Conservation (phyloP, 2,888 invertebrate genomes). For the Hymenopus coronatus region DNA sequence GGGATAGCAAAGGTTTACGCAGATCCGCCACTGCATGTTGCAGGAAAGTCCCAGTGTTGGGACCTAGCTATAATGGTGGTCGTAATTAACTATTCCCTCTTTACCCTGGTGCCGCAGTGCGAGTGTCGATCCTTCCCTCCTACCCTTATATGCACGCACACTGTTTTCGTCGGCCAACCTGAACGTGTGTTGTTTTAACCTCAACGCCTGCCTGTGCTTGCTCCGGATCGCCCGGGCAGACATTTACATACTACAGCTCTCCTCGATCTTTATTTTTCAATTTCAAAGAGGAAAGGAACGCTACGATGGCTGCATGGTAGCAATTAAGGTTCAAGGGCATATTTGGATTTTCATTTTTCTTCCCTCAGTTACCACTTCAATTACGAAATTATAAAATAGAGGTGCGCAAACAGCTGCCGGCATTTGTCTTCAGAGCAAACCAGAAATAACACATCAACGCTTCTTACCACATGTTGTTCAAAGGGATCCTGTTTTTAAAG, state of each 20-base stretch:
- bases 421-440: too few species aligned
- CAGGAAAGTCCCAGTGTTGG: background rate
- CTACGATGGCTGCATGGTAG: background rate
- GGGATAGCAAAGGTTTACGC: too few species aligned
- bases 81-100: slow-evolving; percentile 12
- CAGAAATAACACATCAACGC: too few species aligned
- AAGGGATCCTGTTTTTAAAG: too few species aligned
- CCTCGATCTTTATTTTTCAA: background rate
- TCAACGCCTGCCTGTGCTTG: background rate
- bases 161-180: background rate
- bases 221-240: background rate
- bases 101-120: background rate
- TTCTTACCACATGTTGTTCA: too few species aligned
- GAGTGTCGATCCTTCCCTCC: background rate
- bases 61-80: background rate
- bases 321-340: background rate
- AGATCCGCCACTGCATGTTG: background rate
- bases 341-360: background rate
- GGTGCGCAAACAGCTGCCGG: background rate
- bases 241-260: background rate
- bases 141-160: background rate
- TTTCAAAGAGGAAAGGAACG: background rate
- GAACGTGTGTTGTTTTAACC: background rate
- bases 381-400: background rate
- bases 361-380: background rate